Evolutionary conservation across 1,140 invertebrate genomes (phyloP).

Genomic region (Daktulosphaira vitifoliae): DNA sequence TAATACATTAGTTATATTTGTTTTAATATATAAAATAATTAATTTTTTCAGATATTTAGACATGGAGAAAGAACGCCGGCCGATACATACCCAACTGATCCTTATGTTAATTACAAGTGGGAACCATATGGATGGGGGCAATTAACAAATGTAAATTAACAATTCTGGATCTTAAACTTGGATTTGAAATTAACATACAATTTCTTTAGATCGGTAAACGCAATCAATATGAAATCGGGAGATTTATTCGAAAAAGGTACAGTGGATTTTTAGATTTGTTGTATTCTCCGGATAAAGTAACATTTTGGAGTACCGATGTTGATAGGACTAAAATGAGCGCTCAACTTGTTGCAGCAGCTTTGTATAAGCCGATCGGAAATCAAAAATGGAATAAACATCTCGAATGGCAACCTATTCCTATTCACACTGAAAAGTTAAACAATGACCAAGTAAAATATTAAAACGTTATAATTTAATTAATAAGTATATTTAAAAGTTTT

Average conservation of each 20-base stretch:
- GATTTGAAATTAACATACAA: not conserved
- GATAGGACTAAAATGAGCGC: slow-evolving; percentile 77
- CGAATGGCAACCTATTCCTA: slow-evolving; percentile 78
- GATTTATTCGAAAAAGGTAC: slow-evolving; percentile 55
- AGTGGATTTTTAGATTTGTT: slow-evolving; percentile 50
- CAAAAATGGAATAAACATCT: slow-evolving; percentile 65
- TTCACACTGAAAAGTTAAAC: slow-evolving; percentile 60
- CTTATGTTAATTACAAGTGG: slow-evolving; percentile 54
- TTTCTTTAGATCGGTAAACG: slow-evolving; percentile 53
- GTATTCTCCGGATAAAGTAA: slow-evolving; percentile 55
- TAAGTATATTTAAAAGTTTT: too few species aligned
- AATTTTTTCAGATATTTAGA: slow-evolving; percentile 44
- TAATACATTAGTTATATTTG: too few species aligned
- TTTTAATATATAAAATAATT: too few species aligned
- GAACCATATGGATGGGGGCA: slow-evolving; percentile 67
- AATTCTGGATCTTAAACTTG: too few species aligned
- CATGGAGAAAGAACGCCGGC: slow-evolving; percentile 71
- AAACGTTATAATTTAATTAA: not conserved
- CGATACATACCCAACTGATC: slow-evolving; percentile 66
- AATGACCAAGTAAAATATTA: slow-evolving; percentile 55
- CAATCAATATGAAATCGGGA: slow-evolving; percentile 54
- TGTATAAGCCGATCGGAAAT: slow-evolving; percentile 63
- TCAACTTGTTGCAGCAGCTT: slow-evolving; percentile 65
- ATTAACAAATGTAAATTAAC: slow-evolving; percentile 59
- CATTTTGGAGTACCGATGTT: slow-evolving; percentile 60